phyloP scores from a whole-genome alignment of 2,113 vertebrate genomes.

The Cyanistes caeruleus region DNA sequence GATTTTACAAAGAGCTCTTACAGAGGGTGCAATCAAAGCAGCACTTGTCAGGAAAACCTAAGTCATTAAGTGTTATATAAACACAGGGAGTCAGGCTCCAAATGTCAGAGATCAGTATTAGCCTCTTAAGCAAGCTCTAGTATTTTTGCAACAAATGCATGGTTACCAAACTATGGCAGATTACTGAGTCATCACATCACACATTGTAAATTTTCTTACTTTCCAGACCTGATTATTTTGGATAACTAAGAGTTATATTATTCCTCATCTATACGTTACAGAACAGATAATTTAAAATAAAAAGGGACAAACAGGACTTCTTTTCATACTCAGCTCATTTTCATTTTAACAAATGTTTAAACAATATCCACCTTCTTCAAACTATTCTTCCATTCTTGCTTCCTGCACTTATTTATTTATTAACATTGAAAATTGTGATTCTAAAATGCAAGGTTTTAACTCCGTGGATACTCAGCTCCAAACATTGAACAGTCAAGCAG shows the following conservation, averaged over 20 bases:
- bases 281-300: neutral
- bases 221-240: neutral
- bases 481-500: neutral
- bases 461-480: neutral
- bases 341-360: neutral
- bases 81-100: neutral
- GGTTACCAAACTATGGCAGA: neutral
- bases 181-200: neutral
- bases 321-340: neutral
- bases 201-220: neutral
- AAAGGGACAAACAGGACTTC: neutral
- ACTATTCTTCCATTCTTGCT: neutral
- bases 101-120: neutral
- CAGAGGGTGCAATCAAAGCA: neutral
- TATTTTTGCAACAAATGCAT: neutral
- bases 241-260: neutral
- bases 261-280: rapidly evolving
- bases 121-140: neutral
- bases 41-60: neutral
- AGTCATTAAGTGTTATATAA: neutral
- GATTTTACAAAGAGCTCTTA: neutral
- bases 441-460: neutral
- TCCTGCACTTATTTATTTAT: neutral
- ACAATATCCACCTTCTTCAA: neutral
- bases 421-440: neutral